Evolutionary conservation across 2,113 vertebrate genomes (phyloP), one percentile per base, ranked within the genome.

Genomic region (Stigmatopora argus): DNA sequence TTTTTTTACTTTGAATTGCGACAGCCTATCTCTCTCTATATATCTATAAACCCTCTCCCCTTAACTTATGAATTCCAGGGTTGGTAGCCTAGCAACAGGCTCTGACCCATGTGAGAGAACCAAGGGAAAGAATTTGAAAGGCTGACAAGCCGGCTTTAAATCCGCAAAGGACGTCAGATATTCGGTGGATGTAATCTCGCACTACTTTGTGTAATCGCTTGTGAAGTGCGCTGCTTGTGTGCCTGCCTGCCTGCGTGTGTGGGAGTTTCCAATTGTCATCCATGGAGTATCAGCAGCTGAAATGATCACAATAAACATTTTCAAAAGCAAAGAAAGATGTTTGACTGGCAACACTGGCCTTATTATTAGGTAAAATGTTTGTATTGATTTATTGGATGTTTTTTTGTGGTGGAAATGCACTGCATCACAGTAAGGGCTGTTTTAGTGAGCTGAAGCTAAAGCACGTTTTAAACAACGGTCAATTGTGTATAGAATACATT

Each of bases 61-160:
- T 87, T 79, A 90, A 89, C 83, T 85, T 88, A 78, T 88, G 85
- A 86, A 86, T 88, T 89, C 85, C 78, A 80, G 85, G 81, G 84
- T 82, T 87, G 88, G 91, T 91, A 91, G 80, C 90, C 89, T 90
- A 92, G 90, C 91, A 92, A 91, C 91, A 85, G 88, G 81, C 81
- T 89, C 88, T 87, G 86, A 89, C 86, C 86, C 87, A 85, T 89
- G 83, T 79, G 86, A 85, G 75, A 67, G 65, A 77, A 79, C 75
- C 71, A 81, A 78, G 82, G 65, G 67, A 63, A 64, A 75, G 41
- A 45, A 79, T 79, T 78, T 79, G 70, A 86, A 85, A 85, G 75
- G 74, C 82, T 84, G 80, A 86, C 84, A 81, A 80, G 75, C 81
- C 79, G 78, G 71, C 75, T 82, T 80, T 82, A 85, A 86, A 85